Evolutionary conservation across 2,888 invertebrate species (phyloP), one percentile per base, ranked within the genome.

Genomic region (Chaetogeoica ovagalla): DNA sequence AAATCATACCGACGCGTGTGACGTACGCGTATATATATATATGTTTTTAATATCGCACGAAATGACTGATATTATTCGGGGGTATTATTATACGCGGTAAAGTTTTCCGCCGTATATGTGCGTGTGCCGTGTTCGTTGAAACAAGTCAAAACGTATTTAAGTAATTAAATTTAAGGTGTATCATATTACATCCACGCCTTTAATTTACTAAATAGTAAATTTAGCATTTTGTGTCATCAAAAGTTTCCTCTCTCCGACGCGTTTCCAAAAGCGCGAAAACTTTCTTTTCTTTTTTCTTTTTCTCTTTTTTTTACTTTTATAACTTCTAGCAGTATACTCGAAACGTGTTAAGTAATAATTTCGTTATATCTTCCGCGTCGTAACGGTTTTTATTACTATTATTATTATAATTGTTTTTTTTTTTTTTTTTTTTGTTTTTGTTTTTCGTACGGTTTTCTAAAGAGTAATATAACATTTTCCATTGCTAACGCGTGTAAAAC

Each of bases 101-200:
- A 62, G 19, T 37, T 73, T 52, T 73, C 8, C 52, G 1, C 48
- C 30, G 30, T 30, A 30, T 30, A 30, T 30, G 48, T 73, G 60
- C 73, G 62, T 73, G 62, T 62, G 13, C 15, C n/a, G 7, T n/a
- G 48, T 30, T 39, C 48, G 37, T 73, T 52, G 48, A 62, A n/a
- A 52, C 15, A 52, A 62, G 73, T 62, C 19, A 37, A 72, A 62
- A 62, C 23, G 37, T 73, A 62, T 73, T 63, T 63, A 30, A 30
- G 37, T 63, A 73, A 73, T 73, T 73, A 62, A 73, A 48, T 73
- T 62, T 15, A 62, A 62, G 37, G n/a, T 73, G 4, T 30, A 60
- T 43, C 1, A 9, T 9, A 9, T 43, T 43, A 6, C 1, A 43
- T 43, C 43, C 48, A 62, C 30, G 62, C 62, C 30, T 73, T 30